Conservation (phyloP, 1,140 invertebrate genomes). For the Philotrypesis tridentata region DNA sequence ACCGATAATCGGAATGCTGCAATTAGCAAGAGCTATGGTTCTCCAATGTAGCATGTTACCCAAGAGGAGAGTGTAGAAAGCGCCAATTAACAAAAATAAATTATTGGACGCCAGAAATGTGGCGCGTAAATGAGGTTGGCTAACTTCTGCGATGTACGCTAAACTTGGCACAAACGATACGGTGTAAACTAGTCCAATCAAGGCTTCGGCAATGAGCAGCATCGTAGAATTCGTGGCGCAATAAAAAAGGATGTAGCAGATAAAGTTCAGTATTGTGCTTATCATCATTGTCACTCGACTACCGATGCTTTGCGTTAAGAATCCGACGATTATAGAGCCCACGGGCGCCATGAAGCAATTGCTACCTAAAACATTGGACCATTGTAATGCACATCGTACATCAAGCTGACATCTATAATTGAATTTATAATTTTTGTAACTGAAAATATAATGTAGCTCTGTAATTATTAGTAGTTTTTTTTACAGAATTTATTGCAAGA, state of each 20-base stretch:
- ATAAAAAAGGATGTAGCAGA: background rate
- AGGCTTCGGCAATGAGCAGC: background rate
- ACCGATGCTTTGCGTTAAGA: background rate
- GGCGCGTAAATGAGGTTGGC: background rate
- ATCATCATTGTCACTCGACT: background rate
- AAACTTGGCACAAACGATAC: background rate
- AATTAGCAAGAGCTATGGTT: background rate
- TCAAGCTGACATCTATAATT: too few species aligned
- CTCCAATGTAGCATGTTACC: background rate
- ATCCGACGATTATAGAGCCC: background rate
- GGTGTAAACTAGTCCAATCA: background rate
- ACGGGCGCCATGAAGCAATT: background rate
- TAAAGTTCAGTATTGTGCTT: background rate
- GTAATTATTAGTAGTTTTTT: too few species aligned
- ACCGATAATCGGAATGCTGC: background rate
- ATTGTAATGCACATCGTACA: too few species aligned
- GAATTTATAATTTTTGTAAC: too few species aligned
- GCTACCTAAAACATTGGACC: constrained; percentile 5
- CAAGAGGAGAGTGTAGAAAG: background rate
- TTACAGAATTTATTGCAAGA: too few species aligned
- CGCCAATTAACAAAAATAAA: background rate
- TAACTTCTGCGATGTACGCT: background rate
- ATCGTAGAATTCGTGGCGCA: background rate
- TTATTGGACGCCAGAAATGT: background rate
- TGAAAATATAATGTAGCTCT: too few species aligned